Evolutionary conservation across 2,888 invertebrate species (phyloP).

Genomic region (Ypsolopha scabrella): DNA sequence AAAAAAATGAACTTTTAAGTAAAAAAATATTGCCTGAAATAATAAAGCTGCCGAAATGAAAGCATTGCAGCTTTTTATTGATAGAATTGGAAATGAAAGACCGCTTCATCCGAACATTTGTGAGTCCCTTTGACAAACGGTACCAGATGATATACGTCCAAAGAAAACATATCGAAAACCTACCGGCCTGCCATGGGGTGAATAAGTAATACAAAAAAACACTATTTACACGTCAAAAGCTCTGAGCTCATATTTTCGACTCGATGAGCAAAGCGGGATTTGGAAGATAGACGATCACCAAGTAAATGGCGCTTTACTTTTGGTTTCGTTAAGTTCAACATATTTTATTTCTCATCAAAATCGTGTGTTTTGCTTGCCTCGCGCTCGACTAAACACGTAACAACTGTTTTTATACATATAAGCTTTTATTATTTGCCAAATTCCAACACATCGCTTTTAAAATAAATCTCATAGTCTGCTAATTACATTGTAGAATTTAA

Average conservation of each 20-base stretch:
- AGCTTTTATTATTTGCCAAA: too few species aligned
- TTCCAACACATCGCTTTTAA: too few species aligned
- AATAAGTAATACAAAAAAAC: slow-evolving; percentile 17
- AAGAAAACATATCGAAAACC: slow-evolving; percentile 14
- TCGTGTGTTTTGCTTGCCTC: too few species aligned
- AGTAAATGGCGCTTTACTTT: too few species aligned
- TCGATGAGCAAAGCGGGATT: slow-evolving; percentile 18
- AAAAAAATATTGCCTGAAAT: not conserved
- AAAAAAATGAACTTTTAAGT: not conserved
- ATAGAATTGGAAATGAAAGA: slow-evolving; percentile 18
- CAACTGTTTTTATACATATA: too few species aligned
- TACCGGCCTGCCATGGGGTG: slow-evolving; percentile 4
- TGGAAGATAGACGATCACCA: slow-evolving; percentile 10
- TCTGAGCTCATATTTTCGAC: slow-evolving; percentile 11
- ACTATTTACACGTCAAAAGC: slow-evolving; percentile 36
- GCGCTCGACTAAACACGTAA: too few species aligned
- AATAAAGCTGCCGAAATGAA: slow-evolving; percentile 5
- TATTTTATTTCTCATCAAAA: too few species aligned
- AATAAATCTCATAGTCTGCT: too few species aligned
- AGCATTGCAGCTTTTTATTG: slow-evolving; percentile 10
- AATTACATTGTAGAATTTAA: too few species aligned
- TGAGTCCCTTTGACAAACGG: slow-evolving; percentile 17
- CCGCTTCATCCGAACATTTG: slow-evolving; percentile 8
- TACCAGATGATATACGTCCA: slow-evolving; percentile 13
- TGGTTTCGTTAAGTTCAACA: too few species aligned